Base-by-base conservation (phyloP, 23 tunicate genomes). In the Ciona savignyi region DNA sequence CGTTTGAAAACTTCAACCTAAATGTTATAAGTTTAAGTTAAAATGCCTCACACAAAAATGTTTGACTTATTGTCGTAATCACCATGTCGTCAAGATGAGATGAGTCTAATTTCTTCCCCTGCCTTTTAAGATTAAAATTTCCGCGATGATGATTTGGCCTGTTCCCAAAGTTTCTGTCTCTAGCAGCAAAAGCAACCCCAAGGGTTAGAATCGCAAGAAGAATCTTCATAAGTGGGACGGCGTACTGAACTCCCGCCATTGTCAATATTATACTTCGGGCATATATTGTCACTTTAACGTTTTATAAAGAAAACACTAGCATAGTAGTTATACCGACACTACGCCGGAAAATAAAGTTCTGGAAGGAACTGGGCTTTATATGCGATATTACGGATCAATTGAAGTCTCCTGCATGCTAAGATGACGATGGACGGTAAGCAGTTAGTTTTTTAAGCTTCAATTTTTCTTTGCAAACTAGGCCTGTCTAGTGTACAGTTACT, bases 1-100 rank as follows among this genome's bases (percentile, higher is more conserved):
- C 78, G 51, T 48, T 78, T 84, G 67, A 91, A 91, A 29, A 72
- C 68, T 70, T 85, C 48, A 29, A 88, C 89, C 97, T 91, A 60
- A 42, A 86, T n/a, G n/a, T 21, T 33, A 35, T 49, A 49, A 11
- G 61, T 11, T 49, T 49, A n/a, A n/a, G n/a, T n/a, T n/a, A n/a
- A n/a, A n/a, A n/a, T n/a, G n/a, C n/a, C n/a, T n/a, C n/a, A n/a
- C n/a, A n/a, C n/a, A n/a, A n/a, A n/a, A n/a, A n/a, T n/a, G n/a
- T n/a, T n/a, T n/a, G n/a, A n/a, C n/a, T n/a, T n/a, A n/a, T n/a
- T n/a, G n/a, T n/a, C n/a, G n/a, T n/a, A n/a, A n/a, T n/a, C n/a
- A n/a, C 56, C 56, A 42, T 42, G 56, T 42, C 15, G 15, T 42
- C 56, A 6, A 42, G 56, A 42, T 42, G 56, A 42, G 56, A 42